phyloP scores from a whole-genome alignment of 2,888 invertebrate genomes.

The Atherix ibis region DNA sequence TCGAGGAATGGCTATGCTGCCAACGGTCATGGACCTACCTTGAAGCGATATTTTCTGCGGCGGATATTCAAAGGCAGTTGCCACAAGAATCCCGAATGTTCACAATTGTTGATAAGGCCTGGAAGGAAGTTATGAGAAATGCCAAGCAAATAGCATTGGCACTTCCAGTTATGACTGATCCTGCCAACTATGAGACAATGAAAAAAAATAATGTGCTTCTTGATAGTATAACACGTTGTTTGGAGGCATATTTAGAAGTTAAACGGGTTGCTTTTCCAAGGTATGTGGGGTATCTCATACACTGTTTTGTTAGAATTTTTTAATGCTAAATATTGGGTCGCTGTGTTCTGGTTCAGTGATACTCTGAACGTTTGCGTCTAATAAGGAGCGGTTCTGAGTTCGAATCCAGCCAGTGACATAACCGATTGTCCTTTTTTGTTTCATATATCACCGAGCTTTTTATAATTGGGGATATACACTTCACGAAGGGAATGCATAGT shows the following conservation, averaged over 20 bases:
- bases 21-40: slow-evolving; percentile 90
- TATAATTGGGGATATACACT: no score
- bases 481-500: no score
- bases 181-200: slow-evolving; percentile 51
- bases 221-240: slow-evolving; percentile 78
- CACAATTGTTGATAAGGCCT: slow-evolving; percentile 71
- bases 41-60: slow-evolving; percentile 87
- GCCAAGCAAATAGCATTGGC: slow-evolving; percentile 68
- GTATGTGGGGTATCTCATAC: no score
- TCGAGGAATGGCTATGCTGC: slow-evolving; percentile 82
- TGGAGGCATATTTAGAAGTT: slow-evolving; percentile 78
- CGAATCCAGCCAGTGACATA: no score
- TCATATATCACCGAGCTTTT: no score
- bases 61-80: slow-evolving; percentile 84
- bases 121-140: slow-evolving; percentile 75
- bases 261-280: slow-evolving; percentile 77
- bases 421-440: no score
- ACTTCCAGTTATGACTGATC: slow-evolving; percentile 61
- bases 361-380: no score
- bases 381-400: no score
- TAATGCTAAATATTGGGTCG: no score
- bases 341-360: no score
- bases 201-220: slow-evolving; percentile 59
- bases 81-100: slow-evolving; percentile 83
- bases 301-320: no score